Base-by-base conservation (phyloP, 2,797 vertebrate species). In the Anabas testudineus region DNA sequence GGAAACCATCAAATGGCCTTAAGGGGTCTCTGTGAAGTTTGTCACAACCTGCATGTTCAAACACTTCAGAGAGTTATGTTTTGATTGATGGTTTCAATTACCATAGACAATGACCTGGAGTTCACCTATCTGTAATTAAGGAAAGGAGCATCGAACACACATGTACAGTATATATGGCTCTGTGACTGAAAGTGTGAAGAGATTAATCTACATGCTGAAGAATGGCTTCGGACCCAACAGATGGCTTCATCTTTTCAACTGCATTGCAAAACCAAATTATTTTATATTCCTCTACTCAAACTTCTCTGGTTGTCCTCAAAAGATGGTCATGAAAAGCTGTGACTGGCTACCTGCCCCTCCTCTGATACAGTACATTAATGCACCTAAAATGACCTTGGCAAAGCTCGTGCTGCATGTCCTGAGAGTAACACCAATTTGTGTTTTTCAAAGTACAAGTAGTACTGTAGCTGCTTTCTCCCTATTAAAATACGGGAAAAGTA, bases 351-450 rank as follows among this genome's bases (percentile, higher is more conserved):
- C 41, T 30, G 48, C 10, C 7, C 32, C 41, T 42, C 56, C 60
- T 43, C 42, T 45, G 47, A 58, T 36, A 32, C 30, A 9, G 30
- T 30, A 32, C 30, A 67, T 19, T 8, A 63, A 42, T 54, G 41
- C 43, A 62, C 32, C 24, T 22, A 55, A 68, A 67, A 64, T 73
- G 30, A 81, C 46, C 13, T 24, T 52, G 45, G 67, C 74, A 68
- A 36, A 36, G 34, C 34, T 36, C 3, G 34, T 55, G 47, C 48
- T 63, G 57, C 45, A 43, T 59, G 36, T 52, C 55, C 34, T 48
- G 30, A 41, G 64, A 6, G 5, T 1, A 15, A 41, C 37, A 41
- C 37, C 10, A 12, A 41, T 15, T 16, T 37, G 16, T 41, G 34
- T 16, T 6, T 16, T 7, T 3, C 14, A 37, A 37, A 37, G 9